A percentile compares a stretch with the other conserved stretches of the same genome.
Conservation (phyloP, 2,888 invertebrate species). For the Synergus itoensis region DNA sequence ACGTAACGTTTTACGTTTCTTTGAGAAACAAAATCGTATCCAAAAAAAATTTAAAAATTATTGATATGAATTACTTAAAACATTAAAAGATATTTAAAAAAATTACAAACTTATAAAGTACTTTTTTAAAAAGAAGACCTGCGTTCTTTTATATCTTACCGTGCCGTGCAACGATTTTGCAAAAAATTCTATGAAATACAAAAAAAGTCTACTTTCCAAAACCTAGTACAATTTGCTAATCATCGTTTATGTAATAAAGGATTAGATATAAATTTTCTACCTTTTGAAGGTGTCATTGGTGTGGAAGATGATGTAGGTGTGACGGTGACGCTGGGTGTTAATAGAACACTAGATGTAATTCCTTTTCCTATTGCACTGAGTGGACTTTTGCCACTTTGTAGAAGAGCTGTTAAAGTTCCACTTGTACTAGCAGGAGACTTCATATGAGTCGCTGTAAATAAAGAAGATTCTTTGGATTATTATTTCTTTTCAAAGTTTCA, state of each 20-base stretch:
- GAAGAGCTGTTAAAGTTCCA: conserved; percentile 61
- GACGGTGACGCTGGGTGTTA: conserved; percentile 64
- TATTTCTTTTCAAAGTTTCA: background rate
- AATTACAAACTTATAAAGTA: background rate
- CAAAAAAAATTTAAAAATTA: background rate
- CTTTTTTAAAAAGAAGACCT: too few relatives aligned
- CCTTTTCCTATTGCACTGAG: conserved; percentile 57
- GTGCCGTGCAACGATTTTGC: conserved; percentile 15
- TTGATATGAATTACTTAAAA: background rate
- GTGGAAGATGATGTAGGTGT: conserved; percentile 59
- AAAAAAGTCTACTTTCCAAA: conserved; percentile 6
- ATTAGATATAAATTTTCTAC: conserved; percentile 66
- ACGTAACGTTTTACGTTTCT: background rate
- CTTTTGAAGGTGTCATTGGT: conserved; percentile 66
- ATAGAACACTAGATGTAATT: conserved; percentile 65
- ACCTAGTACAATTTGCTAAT: conserved; percentile 28
- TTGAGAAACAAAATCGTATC: conserved; percentile 1
- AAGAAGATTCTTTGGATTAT: background rate
- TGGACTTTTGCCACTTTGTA: conserved; percentile 67
- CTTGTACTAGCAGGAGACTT: conserved; percentile 55
- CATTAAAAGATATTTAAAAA: conserved; percentile 7
- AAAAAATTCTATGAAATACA: conserved; percentile 12
- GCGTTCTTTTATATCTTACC: background rate
- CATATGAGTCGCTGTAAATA: conserved; percentile 52
- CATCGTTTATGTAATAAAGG: conserved; percentile 42